These are phyloP conservation scores for Myotis yumanensis DNA, from an alignment of 2,113 vertebrate species.

Conservation along the genomic window DNA sequence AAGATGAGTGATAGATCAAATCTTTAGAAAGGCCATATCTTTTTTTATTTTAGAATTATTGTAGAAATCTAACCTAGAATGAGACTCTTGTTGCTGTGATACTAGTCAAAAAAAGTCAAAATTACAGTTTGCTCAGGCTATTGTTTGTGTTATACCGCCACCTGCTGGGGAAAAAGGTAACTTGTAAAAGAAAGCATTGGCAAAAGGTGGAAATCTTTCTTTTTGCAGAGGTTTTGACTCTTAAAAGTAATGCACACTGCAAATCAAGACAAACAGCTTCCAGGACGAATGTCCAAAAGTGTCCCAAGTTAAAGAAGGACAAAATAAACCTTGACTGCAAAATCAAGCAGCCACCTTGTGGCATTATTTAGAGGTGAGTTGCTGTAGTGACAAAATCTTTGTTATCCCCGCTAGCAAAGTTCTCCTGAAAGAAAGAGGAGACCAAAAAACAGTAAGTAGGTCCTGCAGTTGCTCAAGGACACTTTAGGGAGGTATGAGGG, in stretches of 20 bases:
- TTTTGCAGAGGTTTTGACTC: slow-evolving; percentile 29
- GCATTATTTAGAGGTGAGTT: background rate
- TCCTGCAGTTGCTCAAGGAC: fast-evolving
- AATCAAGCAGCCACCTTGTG: background rate
- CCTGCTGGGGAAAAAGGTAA: slow-evolving; percentile 75
- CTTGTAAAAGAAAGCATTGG: background rate
- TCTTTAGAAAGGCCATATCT: slow-evolving; percentile 61
- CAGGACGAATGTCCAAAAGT: background rate
- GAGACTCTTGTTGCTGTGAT: background rate
- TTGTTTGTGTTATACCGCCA: slow-evolving; percentile 79
- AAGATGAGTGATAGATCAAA: slow-evolving; percentile 48
- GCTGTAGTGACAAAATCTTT: background rate
- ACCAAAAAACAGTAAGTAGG: background rate
- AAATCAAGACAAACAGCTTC: background rate
- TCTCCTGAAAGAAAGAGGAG: background rate
- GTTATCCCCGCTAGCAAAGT: background rate
- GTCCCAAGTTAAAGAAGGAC: background rate
- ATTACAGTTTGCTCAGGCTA: background rate
- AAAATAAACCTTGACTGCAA: background rate
- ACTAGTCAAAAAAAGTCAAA: background rate
- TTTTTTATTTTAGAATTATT: slow-evolving; percentile 71
- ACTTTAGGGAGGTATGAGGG: background rate
- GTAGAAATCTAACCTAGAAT: slow-evolving; percentile 56
- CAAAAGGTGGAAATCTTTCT: background rate
- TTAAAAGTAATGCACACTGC: background rate